phyloP scores from a whole-genome alignment of 2,888 invertebrate genomes.

The Anarsia innoxiella region DNA sequence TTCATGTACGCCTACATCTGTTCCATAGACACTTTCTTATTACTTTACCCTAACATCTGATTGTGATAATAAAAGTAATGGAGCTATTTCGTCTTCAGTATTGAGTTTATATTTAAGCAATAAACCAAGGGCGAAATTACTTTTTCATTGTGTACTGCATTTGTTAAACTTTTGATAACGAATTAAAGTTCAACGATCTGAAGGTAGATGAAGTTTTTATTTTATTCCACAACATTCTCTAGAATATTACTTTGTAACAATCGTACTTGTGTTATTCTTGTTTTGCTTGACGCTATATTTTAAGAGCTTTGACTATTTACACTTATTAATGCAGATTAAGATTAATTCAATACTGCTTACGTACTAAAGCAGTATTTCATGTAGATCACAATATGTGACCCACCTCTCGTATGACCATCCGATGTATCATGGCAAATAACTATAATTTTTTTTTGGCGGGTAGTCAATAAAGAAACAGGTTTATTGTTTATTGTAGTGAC shows the following conservation, averaged over 20 bases:
- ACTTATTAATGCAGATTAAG: too few species aligned
- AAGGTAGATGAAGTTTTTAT: background rate
- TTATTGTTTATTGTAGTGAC: too few species aligned
- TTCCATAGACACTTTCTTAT: background rate
- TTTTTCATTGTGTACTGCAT: constrained; percentile 1
- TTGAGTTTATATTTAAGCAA: constrained; percentile 1
- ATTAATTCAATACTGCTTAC: too few species aligned
- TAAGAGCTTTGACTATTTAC: too few species aligned
- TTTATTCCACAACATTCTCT: background rate
- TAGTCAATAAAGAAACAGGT: too few species aligned
- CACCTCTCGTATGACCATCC: too few species aligned
- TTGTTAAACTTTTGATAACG: constrained; percentile 2
- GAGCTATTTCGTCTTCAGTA: background rate
- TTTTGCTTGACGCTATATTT: too few species aligned
- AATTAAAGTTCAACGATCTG: constrained; percentile 5
- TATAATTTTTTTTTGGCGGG: too few species aligned
- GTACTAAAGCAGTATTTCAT: too few species aligned
- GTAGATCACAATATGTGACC: too few species aligned
- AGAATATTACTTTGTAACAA: background rate
- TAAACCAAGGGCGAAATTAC: constrained; percentile 1
- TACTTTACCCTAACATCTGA: background rate
- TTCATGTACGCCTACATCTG: constrained; percentile 15
- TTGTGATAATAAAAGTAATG: constrained; percentile 4
- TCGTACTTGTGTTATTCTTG: background rate
- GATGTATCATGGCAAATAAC: too few species aligned